Conservation (phyloP, 2,797 vertebrate species). For the Chelonia mydas region DNA sequence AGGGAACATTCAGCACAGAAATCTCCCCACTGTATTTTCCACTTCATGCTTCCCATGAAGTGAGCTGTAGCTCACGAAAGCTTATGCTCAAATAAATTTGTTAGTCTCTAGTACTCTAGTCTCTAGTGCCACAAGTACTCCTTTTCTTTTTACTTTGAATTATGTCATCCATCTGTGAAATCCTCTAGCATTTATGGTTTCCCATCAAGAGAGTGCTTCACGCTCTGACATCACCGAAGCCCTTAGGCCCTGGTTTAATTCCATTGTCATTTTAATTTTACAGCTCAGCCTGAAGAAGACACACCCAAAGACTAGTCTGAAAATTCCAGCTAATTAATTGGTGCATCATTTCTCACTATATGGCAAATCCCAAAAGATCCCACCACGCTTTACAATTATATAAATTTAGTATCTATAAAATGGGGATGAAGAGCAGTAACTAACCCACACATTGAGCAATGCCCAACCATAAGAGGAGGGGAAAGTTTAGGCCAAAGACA, state of each 20-base stretch:
- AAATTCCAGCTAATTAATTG: background rate
- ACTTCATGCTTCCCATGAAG: too few relatives aligned
- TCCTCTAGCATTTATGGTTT: background rate
- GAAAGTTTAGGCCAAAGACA: background rate
- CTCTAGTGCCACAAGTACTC: too few relatives aligned
- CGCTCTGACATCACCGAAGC: background rate
- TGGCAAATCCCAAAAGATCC: background rate
- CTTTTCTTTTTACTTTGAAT: background rate
- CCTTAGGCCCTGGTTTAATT: background rate
- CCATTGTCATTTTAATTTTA: background rate
- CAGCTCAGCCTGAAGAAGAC: background rate
- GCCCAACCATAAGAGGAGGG: background rate
- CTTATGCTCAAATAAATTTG: too few relatives aligned
- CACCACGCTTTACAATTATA: background rate
- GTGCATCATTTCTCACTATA: background rate
- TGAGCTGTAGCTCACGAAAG: too few relatives aligned
- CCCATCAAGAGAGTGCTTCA: background rate
- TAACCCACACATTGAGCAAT: background rate
- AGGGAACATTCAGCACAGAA: background rate
- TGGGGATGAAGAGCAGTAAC: background rate
- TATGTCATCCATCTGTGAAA: background rate
- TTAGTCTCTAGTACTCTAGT: too few relatives aligned
- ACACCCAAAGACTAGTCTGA: background rate
- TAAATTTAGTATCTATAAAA: background rate
- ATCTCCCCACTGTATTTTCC: too few relatives aligned